Base-by-base conservation (phyloP, 2,888 invertebrate genomes). In the Drosophila multiciliata region DNA sequence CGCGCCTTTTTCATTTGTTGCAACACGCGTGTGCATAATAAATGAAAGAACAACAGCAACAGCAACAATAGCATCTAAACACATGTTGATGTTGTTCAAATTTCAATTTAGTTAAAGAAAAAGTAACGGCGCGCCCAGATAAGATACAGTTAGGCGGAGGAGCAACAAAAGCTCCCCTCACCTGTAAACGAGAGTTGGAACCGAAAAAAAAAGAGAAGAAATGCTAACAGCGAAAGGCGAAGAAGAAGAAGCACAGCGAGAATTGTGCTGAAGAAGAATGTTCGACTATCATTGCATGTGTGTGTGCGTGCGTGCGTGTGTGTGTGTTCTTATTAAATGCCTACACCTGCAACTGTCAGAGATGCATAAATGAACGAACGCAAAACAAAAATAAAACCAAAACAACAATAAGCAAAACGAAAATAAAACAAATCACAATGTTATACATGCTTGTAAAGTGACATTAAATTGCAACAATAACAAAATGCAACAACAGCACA, bases 401-500 rank as follows among this genome's bases (percentile, higher is more conserved):
- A 33, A 23, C 7, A 23, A 45, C 23, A 45, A 45, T 23, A 45
- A 45, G 15, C 45, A 23, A 45, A 23, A 45, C 45, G 23, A 20
- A 42, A 23, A 20, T 67, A 71, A 61, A 69, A 73, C 58, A 69
- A 73, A 55, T 73, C 65, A 60, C 82, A 79, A 78, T 82, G 82
- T 74, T 82, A 67, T 63, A 82, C 82, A 78, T 70, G 68, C 74
- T 70, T 78, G 79, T 82, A 78, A 84, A 82, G 72, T 78, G 82
- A 75, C 75, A 84, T 87, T 78, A 75, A 84, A 84, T 75, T 82
- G 72, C 82, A 78, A 82, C 83, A 82, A 80, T 75, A 80, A 78
- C 72, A 75, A 75, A 66, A 78, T 35, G 54, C 58, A 62, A 70
- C 54, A 69, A 29, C 67, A 52, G 17, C 61, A 66, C 68, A 77